Evolutionary conservation across 2,888 invertebrate genomes (phyloP).

Genomic region (Andrena dorsata): DNA sequence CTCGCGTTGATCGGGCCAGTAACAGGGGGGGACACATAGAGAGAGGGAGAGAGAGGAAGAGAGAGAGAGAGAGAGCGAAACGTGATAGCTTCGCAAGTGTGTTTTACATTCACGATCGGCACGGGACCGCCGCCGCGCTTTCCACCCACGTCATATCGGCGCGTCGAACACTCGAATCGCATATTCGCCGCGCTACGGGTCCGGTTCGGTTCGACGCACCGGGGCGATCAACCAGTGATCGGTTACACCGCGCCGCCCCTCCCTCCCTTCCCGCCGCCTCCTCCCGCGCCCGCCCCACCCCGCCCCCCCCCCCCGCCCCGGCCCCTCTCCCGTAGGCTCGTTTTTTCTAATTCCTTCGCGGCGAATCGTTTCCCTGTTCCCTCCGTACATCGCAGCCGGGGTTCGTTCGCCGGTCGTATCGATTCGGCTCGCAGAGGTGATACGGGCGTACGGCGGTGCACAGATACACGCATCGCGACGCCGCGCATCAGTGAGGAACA

Average conservation of each 20-base stretch:
- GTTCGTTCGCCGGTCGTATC: conserved; percentile 35
- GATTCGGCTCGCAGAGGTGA: conserved; percentile 51
- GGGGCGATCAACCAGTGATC: conserved; percentile 33
- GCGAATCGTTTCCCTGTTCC: conserved; percentile 6
- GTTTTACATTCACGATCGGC: too few species aligned
- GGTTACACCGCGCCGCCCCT: conserved; percentile 12
- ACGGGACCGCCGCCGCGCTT: background rate
- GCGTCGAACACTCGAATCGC: too few species aligned
- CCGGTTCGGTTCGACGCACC: conserved; percentile 21
- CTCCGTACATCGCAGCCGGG: conserved; percentile 8
- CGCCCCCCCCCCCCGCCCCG: background rate
- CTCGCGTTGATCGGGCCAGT: conserved; percentile 7
- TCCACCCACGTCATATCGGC: background rate
- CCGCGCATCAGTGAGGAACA: conserved; percentile 44
- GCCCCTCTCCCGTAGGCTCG: background rate
- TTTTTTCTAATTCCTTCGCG: background rate
- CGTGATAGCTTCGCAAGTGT: background rate
- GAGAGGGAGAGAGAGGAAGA: conserved; percentile 10
- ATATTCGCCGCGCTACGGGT: conserved; percentile 1
- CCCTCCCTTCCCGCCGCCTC: background rate
- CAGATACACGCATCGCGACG: conserved; percentile 11
- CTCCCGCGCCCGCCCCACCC: background rate
- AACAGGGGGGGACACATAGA: background rate
- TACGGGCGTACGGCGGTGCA: conserved; percentile 26
- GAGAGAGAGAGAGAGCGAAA: conserved; percentile 3